Percentiles rank a stretch among this genome's conserved stretches.
These are phyloP conservation scores for Rhizoglyphus robini DNA, from an alignment of 1,140 invertebrate species.

Conservation along the genomic window DNA sequence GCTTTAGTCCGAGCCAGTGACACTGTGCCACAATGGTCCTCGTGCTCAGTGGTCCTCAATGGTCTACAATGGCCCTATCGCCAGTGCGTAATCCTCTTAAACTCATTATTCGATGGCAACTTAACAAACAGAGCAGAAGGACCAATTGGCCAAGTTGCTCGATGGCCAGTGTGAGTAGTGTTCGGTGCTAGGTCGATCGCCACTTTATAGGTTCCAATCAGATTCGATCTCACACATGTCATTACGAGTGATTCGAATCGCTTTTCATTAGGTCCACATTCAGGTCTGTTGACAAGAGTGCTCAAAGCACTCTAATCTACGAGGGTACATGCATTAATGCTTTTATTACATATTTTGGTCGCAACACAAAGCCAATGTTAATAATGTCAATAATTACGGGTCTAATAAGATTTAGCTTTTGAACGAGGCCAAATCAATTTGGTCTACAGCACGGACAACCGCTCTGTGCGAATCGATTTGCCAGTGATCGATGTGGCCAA, in stretches of 20 bases:
- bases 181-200: background rate
- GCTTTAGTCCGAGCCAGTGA: too few species aligned
- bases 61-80: too few species aligned
- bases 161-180: too few species aligned
- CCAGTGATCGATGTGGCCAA: background rate
- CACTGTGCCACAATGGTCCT: too few species aligned
- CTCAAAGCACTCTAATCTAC: too few species aligned
- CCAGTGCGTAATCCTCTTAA: slow-evolving; percentile 9
- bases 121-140: background rate
- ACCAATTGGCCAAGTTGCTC: background rate
- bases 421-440: slow-evolving; percentile 4
- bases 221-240: background rate
- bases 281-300: too few species aligned
- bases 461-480: background rate
- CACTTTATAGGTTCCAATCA: slow-evolving; percentile 11
- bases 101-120: slow-evolving; percentile 10
- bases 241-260: too few species aligned
- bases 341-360: too few species aligned
- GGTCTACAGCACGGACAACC: background rate
- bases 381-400: slow-evolving; percentile 9
- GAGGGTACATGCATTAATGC: too few species aligned
- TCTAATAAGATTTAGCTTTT: slow-evolving; percentile 5
- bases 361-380: background rate
- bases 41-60: too few species aligned
- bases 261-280: too few species aligned